phyloP scores from a whole-genome alignment of 2,888 invertebrate species.

The Eupithecia subfuscata region DNA sequence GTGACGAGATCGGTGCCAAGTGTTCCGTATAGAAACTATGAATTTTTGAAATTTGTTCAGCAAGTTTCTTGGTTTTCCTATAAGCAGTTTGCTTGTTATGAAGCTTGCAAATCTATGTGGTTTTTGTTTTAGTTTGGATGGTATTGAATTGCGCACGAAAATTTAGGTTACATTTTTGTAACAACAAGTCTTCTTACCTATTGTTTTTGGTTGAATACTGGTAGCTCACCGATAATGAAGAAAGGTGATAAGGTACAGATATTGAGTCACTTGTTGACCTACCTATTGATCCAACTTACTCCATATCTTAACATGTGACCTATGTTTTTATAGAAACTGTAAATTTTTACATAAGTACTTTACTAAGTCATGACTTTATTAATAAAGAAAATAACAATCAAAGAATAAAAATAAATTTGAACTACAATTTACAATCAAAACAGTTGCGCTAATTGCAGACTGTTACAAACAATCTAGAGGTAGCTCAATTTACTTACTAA shows the following conservation, averaged over 20 bases:
- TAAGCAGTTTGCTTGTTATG: slow-evolving; percentile 20
- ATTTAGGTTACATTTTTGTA: background rate
- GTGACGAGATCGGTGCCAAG: slow-evolving; percentile 42
- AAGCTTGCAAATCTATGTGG: slow-evolving; percentile 22
- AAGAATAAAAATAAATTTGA: no score
- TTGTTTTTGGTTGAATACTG: background rate
- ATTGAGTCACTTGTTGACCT: background rate
- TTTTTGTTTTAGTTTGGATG: background rate
- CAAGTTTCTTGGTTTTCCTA: slow-evolving; percentile 28
- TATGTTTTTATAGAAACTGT: background rate
- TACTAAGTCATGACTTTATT: no score
- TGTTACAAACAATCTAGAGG: no score
- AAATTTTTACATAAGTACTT: background rate
- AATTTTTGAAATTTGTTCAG: slow-evolving; percentile 29
- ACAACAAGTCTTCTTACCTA: background rate
- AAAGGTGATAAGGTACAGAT: background rate
- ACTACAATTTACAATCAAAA: no score
- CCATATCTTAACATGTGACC: rapidly evolving
- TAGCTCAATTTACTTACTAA: no score
- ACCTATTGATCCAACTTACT: background rate
- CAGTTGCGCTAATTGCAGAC: no score
- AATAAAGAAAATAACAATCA: no score
- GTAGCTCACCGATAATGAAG: background rate
- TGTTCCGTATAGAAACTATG: slow-evolving; percentile 41
- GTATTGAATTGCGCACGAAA: background rate